A percentile compares a stretch with the other conserved stretches of the same genome.
These are phyloP conservation scores for Momotus momota DNA, from an alignment of 2,797 vertebrate genomes.

Conservation along the genomic window DNA sequence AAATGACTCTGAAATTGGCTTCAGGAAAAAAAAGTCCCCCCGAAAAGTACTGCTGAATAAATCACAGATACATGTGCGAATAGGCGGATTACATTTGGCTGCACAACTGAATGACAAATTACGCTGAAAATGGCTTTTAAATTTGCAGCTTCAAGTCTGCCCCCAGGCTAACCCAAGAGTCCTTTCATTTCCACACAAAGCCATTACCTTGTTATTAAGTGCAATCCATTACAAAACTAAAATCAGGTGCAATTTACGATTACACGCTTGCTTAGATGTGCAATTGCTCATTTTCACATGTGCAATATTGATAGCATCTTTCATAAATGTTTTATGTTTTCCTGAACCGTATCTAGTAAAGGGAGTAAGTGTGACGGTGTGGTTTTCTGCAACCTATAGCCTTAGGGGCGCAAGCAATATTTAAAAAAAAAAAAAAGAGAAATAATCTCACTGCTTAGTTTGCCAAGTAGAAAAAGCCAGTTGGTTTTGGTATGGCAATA, in stretches of 20 bases:
- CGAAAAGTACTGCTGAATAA: not conserved
- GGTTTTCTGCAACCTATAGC: not conserved
- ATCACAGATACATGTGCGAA: not conserved
- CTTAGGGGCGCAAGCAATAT: not conserved
- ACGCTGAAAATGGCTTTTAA: not conserved
- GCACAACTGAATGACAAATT: not conserved
- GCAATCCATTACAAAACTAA: not conserved
- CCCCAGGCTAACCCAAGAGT: constrained; percentile 8
- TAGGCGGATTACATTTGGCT: not conserved
- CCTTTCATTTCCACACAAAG: constrained; percentile 1
- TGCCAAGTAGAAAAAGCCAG: not conserved
- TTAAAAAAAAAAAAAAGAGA: not conserved
- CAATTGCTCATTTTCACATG: not conserved
- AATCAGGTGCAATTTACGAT: constrained; percentile 21
- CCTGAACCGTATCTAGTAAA: not conserved
- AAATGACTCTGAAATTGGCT: not conserved
- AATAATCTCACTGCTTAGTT: not conserved
- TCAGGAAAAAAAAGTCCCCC: not conserved
- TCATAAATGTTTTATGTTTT: not conserved
- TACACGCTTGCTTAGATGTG: constrained; percentile 14
- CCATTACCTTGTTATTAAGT: constrained; percentile 18
- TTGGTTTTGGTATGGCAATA: not conserved
- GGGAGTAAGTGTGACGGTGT: not conserved
- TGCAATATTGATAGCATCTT: not conserved
- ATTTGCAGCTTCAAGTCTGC: not conserved